phyloP scores from a whole-genome alignment of 37 sponge, comb jelly and placozoan species.

The Corticium candelabrum region DNA sequence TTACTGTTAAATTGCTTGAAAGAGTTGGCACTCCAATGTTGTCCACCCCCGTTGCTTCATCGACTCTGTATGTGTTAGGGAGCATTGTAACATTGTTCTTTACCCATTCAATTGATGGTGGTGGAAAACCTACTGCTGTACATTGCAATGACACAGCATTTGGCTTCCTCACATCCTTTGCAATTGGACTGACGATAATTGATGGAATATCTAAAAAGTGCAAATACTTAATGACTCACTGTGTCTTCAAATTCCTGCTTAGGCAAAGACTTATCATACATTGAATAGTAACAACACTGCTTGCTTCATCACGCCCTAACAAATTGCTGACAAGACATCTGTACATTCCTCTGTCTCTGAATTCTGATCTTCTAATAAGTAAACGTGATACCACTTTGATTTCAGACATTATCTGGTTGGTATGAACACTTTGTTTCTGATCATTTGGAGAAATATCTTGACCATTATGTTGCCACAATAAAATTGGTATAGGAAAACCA shows the following conservation, averaged over 20 bases:
- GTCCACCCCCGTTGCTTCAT: background rate
- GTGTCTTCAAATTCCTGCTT: too few species aligned
- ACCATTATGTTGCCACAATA: constrained; percentile 29
- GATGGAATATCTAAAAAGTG: constrained; percentile 39
- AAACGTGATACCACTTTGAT: background rate
- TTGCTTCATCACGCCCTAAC: constrained; percentile 22
- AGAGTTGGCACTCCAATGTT: background rate
- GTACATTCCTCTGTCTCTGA: constrained; percentile 44
- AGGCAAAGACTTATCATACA: background rate
- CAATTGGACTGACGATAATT: constrained; percentile 9
- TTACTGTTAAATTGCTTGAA: constrained; percentile 13
- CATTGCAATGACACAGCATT: constrained; percentile 15
- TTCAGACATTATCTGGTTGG: background rate
- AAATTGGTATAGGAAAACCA: constrained; percentile 33
- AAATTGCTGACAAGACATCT: constrained; percentile 44
- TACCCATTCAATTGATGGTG: constrained; percentile 20
- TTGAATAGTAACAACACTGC: background rate
- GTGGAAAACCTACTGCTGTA: constrained; percentile 19
- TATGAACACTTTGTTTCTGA: too few species aligned
- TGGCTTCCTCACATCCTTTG: constrained; percentile 3
- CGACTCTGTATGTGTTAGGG: background rate
- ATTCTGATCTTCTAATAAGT: background rate
- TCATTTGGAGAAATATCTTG: too few species aligned
- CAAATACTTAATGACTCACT: too few species aligned
- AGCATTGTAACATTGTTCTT: constrained; percentile 23